Evolutionary conservation across 2,797 vertebrate species (phyloP), one percentile per base, ranked within the genome.

Genomic region (Masticophis lateralis): DNA sequence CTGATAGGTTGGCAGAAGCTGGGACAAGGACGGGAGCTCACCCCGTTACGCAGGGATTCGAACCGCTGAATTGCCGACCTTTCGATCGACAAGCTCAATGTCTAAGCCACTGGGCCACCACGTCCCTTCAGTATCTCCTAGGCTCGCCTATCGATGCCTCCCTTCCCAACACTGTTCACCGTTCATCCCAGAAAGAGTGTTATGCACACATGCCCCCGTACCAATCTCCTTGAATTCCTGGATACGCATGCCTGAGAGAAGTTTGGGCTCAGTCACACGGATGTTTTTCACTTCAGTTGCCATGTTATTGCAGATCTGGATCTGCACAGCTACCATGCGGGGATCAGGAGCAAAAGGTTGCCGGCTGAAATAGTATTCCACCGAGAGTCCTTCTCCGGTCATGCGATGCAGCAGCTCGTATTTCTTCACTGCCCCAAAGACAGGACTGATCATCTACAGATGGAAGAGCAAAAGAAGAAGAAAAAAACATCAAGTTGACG

Each of bases 351-450:
- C 97, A 97, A 99, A 99, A 3, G 99, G 98, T 95, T 98, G 98
- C 13, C 99, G 98, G 97, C 98, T 99, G 98, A 99, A 99, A 97
- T 98, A 98, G 95, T 99, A 99, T 96, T 99, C 99, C 25, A 99
- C 98, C 0, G 98, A 98, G 91, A 99, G 98, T 20, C 99, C 99
- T 97, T 99, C 99, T 0, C 99, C 99, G 0, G 98, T 98, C 96
- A 99, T 99, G 0, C 99, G 98, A 96, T 99, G 99, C 95, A 99
- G 98, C 95, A 99, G 97, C 98, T 99, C 99, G 0, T 98, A 98
- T 94, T 96, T 98, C 97, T 97, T 98, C 94, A 98, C 94, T 0
- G 96, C 43, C 0, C 98, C 96, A 1, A 98, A 98, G 0, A 92
- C 93, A 0, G 98, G 97, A 96, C 96, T 97, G 92, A 98, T 97